Conservation (phyloP, 2,888 invertebrate genomes). For the Perithous albicinctus region DNA sequence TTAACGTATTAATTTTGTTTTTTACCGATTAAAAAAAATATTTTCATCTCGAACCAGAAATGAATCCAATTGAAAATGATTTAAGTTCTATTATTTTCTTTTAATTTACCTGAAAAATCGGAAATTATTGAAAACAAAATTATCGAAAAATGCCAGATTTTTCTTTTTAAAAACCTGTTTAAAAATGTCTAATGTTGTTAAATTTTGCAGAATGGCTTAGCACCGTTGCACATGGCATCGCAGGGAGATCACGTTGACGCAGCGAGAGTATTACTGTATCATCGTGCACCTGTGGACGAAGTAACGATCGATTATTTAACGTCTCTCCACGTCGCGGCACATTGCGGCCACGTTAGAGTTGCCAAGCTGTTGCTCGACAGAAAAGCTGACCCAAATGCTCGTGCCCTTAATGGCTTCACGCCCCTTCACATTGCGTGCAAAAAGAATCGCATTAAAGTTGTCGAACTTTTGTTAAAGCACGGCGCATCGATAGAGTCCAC, state of each 20-base stretch:
- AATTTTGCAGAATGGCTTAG: constrained; percentile 91
- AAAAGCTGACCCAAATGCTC: constrained; percentile 98
- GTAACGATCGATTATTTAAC: constrained; percentile 99
- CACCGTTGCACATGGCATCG: constrained; percentile 99
- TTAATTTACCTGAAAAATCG: no score
- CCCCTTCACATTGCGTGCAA: constrained; percentile 99
- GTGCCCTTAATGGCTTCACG: constrained; percentile 98
- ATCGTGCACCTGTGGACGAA: constrained; percentile 99
- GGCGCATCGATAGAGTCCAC: constrained; percentile 93
- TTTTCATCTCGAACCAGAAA: no score
- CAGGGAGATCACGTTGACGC: constrained; percentile 99
- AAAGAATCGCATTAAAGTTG: constrained; percentile 98
- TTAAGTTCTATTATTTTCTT: no score
- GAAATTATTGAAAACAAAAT: no score
- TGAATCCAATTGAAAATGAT: no score
- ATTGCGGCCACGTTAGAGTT: constrained; percentile 96
- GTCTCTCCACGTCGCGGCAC: constrained; percentile 97
- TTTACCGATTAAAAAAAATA: no score
- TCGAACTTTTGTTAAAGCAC: constrained; percentile 97
- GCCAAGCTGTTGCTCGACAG: constrained; percentile 96
- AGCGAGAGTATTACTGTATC: constrained; percentile 95
- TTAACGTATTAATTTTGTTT: no score
- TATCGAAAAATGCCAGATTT: not conserved
- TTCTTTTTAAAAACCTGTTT: no score
- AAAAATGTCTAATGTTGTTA: no score